phyloP scores from a whole-genome alignment of 1,140 invertebrate genomes.

The Danaus plexippus region DNA sequence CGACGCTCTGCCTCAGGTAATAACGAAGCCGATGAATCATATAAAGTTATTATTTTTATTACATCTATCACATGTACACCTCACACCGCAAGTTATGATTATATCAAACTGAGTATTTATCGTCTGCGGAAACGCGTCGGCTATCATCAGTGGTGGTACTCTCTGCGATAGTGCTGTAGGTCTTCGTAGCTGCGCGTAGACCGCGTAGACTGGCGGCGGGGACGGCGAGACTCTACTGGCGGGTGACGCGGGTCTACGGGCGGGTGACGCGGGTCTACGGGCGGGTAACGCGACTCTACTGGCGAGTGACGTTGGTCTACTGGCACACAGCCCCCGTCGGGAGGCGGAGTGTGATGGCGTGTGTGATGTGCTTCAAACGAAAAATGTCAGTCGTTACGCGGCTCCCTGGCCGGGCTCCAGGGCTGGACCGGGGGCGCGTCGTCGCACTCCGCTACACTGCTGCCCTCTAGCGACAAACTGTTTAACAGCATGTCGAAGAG shows the following conservation, averaged over 20 bases:
- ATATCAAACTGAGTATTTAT: neutral
- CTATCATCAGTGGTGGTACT: constrained; percentile 6
- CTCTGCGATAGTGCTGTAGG: constrained; percentile 5
- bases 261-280: neutral
- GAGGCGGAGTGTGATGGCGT: neutral
- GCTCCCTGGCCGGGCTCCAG: constrained; percentile 33
- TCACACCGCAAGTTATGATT: neutral
- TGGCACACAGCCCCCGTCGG: neutral
- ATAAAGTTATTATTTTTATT: constrained; percentile 3
- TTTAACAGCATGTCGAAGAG: constrained; percentile 60
- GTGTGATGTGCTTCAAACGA: constrained; percentile 18
- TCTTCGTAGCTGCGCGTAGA: neutral
- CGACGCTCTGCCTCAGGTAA: neutral
- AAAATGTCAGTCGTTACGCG: constrained; percentile 17
- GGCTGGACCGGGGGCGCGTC: constrained; percentile 41
- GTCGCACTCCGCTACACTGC: constrained; percentile 21
- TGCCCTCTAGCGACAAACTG: constrained; percentile 45
- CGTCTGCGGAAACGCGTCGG: neutral
- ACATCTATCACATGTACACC: neutral
- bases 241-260: neutral
- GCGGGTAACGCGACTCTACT: neutral
- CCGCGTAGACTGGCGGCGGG: neutral
- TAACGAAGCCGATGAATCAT: neutral
- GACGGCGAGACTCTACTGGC: constrained; percentile 1
- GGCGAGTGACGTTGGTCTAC: neutral